Evolutionary conservation across 2,888 invertebrate species (phyloP), one percentile per base, ranked within the genome.

Genomic region (Allophyes oxyacanthae): DNA sequence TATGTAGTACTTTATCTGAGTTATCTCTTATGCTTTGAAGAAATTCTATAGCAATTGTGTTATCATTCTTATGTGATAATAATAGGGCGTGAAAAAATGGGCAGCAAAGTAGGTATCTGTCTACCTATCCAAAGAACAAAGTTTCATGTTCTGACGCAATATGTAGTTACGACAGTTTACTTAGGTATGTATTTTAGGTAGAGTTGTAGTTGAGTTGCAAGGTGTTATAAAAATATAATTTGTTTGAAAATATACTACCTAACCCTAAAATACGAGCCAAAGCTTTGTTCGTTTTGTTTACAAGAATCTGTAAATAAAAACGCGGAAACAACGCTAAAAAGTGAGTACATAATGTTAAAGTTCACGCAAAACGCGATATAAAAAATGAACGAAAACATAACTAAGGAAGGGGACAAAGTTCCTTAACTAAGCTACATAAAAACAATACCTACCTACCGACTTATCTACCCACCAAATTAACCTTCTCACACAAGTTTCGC

Each of bases 391-490:
- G 49, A 60, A 66, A 57, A 59, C 44, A 60, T 64, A 57, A 59
- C 44, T 48, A 45, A 61, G 20, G 41, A 36, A 58, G 42, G 52
- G 55, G 60, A 61, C 62, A 70, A 72, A 70, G 37, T 77, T 62
- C 46, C 57, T 55, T 67, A 60, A 66, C 70, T 57, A 73, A 69
- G 50, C 63, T 59, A 64, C 61, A 61, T 64, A 73, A 65, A 73
- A 71, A 69, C 54, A 67, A 73, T 77, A 74, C 67, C 73, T 77
- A 82, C 79, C 81, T 78, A 80, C 71, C 72, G 72, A 81, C 77
- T 79, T 79, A 81, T 78, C 74, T 81, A 81, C 78, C 81, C 76
- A 73, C 75, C 70, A 75, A 83, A 84, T 83, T 83, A 86, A 83
- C 77, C 69, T 65, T 71, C 71, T 75, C 69, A 77, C 78, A 75